Base-by-base conservation (phyloP, 1,140 invertebrate genomes). In the Asbolus verrucosus region DNA sequence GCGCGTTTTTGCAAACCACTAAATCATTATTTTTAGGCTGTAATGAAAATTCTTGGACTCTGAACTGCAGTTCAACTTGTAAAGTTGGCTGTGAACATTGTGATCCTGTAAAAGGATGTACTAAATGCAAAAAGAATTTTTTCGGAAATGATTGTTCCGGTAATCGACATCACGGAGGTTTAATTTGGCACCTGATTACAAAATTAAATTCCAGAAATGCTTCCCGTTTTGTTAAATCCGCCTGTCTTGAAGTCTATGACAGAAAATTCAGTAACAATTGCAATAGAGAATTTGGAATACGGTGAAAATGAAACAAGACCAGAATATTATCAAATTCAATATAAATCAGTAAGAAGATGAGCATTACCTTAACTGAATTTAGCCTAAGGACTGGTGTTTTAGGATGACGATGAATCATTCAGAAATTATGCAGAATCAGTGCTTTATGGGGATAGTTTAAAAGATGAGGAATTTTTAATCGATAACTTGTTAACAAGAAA, bases 261-360 rank as follows among this genome's bases (percentile, higher is more conserved):
- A 46, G 16, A 46, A 9, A 46, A 19, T 19, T 19, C 41, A 19
- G 15, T 46, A 4, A 19, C 15, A 0, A 19, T 46, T 8, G 16
- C 41, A 0, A 0, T 46, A 8, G 8, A 3, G 9, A 46, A 46
- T 19, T n/a, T 46, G 1, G n/a, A 1, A 6, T 46, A 16, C 8
- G 24, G 24, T 19, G 16, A 16, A 18, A 8, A 46, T 1, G 41
- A 46, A 19, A 16, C 2, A 41, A 41, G 3, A 41, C 39, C 39
- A 14, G n/a, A 19, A 46, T 46, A 18, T 46, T 46, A 46, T 8
- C 41, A 21, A 46, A 6, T 46, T 0, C 41, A 46, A 19, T 46
- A 46, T 19, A 46, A 46, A 46, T 6, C 2, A 9, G 78, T 66
- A 74, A 81, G 68, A 67, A 81, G 27, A 76, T 81, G 75, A 60